These are phyloP conservation scores for Megathymus violae DNA, from an alignment of 1,140 invertebrate genomes.

Conservation along the genomic window DNA sequence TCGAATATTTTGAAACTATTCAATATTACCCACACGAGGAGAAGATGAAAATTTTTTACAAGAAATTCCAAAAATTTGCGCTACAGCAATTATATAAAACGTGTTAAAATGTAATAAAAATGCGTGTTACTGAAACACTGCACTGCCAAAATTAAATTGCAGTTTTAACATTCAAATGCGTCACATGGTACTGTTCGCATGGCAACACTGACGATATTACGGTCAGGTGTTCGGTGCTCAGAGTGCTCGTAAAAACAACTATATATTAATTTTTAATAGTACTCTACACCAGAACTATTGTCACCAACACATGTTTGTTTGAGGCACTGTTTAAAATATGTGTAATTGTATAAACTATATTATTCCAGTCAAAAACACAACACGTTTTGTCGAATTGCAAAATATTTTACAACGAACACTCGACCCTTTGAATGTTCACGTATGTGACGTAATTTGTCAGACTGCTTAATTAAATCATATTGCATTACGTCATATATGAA, in stretches of 20 bases:
- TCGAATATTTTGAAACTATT: no score
- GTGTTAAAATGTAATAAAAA: background rate
- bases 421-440: constrained; percentile 7
- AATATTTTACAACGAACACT: constrained; percentile 21
- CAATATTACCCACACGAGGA: no score
- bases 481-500: constrained; percentile 4
- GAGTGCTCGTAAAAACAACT: constrained; percentile 72
- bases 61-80: no score
- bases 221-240: constrained; percentile 57
- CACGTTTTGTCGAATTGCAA: constrained; percentile 27
- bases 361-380: constrained; percentile 49
- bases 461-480: constrained; percentile 18
- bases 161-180: constrained; percentile 11
- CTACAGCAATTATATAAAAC: no score
- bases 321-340: constrained; percentile 45
- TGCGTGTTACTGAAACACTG: no score
- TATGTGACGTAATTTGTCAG: background rate
- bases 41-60: no score
- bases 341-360: constrained; percentile 35
- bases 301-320: constrained; percentile 56
- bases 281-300: constrained; percentile 58
- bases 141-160: constrained; percentile 28
- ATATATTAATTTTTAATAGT: constrained; percentile 77
- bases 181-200: constrained; percentile 35
- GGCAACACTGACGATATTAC: constrained; percentile 47